A percentile compares a stretch with the other conserved stretches of the same genome.
Evolutionary conservation across 2,797 vertebrate genomes (phyloP).

Genomic region (Channallabes apus): DNA sequence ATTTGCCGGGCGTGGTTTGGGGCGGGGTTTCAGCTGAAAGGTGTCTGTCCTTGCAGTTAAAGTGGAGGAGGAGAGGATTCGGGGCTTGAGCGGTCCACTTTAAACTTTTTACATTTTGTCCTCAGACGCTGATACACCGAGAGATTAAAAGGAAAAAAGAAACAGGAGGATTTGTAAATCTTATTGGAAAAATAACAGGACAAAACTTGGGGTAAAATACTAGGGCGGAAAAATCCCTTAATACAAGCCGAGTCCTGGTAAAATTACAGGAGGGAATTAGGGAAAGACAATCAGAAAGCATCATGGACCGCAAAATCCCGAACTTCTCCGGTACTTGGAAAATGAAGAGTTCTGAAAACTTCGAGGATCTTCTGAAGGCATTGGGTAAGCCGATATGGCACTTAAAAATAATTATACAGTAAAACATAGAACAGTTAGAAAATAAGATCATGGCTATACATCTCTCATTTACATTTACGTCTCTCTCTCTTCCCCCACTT

Average conservation of each 20-base stretch:
- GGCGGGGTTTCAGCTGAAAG: slow-evolving; percentile 62
- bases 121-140: background rate
- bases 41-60: slow-evolving; percentile 59
- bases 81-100: slow-evolving; percentile 60
- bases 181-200: background rate
- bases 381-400: slow-evolving; percentile 76
- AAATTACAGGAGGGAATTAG: slow-evolving; percentile 21
- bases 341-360: slow-evolving; percentile 91
- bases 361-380: slow-evolving; percentile 89
- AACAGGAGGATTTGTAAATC: background rate
- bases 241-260: background rate
- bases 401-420: background rate
- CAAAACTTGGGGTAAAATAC: background rate
- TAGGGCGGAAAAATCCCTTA: background rate
- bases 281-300: slow-evolving; percentile 17
- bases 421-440: background rate
- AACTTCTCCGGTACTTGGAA: slow-evolving; percentile 91
- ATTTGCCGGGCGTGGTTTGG: slow-evolving; percentile 29
- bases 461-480: background rate
- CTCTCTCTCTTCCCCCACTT: background rate
- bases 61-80: slow-evolving; percentile 52
- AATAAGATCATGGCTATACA: background rate
- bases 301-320: slow-evolving; percentile 80
- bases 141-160: background rate
- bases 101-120: background rate